Evolutionary conservation across 2,113 vertebrate species (phyloP).

Genomic region (Gyps fulvus): DNA sequence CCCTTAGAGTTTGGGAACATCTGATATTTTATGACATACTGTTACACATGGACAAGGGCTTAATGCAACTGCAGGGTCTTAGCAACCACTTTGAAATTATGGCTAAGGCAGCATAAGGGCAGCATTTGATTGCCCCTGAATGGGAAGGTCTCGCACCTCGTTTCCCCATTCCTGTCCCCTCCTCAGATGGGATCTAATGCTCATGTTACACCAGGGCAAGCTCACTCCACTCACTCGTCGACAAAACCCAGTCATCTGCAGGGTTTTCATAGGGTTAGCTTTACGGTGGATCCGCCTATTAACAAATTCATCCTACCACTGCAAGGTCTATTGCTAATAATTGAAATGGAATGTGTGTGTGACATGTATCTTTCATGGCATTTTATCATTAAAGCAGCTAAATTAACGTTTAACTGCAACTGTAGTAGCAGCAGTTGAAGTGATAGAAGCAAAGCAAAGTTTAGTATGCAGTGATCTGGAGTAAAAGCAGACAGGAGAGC

Average conservation of each 20-base stretch:
- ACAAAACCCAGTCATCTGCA: not conserved
- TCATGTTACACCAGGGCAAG: not conserved
- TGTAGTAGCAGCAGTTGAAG: not conserved
- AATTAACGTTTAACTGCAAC: not conserved
- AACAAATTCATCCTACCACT: not conserved
- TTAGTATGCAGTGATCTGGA: not conserved
- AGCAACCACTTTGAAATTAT: not conserved
- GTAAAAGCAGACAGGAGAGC: not conserved
- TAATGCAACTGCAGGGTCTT: not conserved
- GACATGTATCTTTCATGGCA: not conserved
- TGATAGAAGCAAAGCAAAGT: not conserved
- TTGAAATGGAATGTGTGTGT: not conserved
- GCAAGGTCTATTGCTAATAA: not conserved
- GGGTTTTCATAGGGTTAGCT: not conserved
- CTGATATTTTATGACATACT: not conserved
- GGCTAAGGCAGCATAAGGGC: not conserved
- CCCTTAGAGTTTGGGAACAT: not conserved
- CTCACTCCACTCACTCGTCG: not conserved
- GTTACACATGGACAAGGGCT: not conserved
- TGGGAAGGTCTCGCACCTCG: accelerated
- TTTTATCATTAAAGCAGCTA: not conserved
- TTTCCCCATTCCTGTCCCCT: not conserved
- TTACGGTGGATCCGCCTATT: not conserved
- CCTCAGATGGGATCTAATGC: not conserved
- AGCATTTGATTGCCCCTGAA: not conserved